phyloP scores from a whole-genome alignment of 2,113 vertebrate species.

The Dicentrarchus labrax region DNA sequence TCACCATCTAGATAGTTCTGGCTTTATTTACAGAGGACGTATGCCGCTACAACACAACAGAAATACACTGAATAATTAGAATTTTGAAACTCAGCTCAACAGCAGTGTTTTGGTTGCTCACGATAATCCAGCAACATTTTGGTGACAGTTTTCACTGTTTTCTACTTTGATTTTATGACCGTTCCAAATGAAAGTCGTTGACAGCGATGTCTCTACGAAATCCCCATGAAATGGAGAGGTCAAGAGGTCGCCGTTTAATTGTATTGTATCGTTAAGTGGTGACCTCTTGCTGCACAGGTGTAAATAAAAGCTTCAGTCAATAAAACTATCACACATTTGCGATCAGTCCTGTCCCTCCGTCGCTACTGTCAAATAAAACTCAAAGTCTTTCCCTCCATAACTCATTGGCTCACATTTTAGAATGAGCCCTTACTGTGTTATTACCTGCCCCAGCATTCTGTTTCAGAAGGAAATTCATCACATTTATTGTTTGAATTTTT shows the following conservation, averaged over 20 bases:
- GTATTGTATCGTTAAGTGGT: slow-evolving; percentile 8
- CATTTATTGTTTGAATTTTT: no score
- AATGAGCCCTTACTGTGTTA: neutral
- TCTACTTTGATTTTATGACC: neutral
- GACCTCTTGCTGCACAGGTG: neutral
- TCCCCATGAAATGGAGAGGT: slow-evolving; percentile 4
- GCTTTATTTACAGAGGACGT: neutral
- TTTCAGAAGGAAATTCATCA: neutral
- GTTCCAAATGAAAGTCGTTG: neutral
- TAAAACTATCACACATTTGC: slow-evolving; percentile 4
- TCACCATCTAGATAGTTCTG: neutral
- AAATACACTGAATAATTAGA: neutral
- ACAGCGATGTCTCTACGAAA: neutral
- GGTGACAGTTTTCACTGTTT: neutral
- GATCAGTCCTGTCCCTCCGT: neutral
- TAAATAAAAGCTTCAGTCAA: slow-evolving; percentile 23
- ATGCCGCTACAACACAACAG: neutral
- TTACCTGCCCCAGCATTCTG: neutral
- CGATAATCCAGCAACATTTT: neutral
- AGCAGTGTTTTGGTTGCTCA: neutral
- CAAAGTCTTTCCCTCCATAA: neutral
- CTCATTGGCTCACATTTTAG: neutral
- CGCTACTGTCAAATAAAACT: neutral
- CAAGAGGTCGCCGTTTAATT: slow-evolving; percentile 16
- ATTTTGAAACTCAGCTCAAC: neutral